A percentile compares a stretch with the other conserved stretches of the same genome.
Conservation (phyloP, 1,140 invertebrate genomes). For the Penaeus japonicus region DNA sequence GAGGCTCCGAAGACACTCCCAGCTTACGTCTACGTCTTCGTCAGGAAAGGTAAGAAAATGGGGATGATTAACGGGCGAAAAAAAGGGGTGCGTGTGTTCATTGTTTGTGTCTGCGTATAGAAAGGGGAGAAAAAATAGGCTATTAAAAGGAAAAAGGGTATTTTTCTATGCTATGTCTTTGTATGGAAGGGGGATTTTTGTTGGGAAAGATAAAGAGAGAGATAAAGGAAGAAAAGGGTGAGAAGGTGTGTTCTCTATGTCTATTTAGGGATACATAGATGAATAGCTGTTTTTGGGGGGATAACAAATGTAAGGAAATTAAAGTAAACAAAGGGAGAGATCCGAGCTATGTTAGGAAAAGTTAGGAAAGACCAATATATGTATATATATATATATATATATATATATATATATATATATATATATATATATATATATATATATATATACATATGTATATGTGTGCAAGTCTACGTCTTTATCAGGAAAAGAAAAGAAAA, state of each 20-base stretch:
- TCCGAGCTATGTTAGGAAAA: too few relatives aligned
- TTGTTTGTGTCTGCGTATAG: not conserved
- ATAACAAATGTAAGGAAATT: not conserved
- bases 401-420: too few relatives aligned
- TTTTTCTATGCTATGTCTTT: not conserved
- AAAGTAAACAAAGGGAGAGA: not conserved
- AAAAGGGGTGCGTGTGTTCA: too few relatives aligned
- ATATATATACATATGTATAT: too few relatives aligned
- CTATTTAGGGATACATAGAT: not conserved
- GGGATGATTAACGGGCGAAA: too few relatives aligned
- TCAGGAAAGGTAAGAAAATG: slow-evolving; percentile 60
- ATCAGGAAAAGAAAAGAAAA: too few relatives aligned
- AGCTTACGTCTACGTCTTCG: slow-evolving; percentile 61
- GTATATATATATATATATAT: too few relatives aligned
- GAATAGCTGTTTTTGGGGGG: not conserved
- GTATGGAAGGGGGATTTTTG: not conserved
- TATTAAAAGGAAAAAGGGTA: not conserved
- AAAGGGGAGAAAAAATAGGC: not conserved
- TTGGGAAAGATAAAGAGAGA: not conserved
- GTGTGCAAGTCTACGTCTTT: too few relatives aligned
- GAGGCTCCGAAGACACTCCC: slow-evolving; percentile 61
- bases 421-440: too few relatives aligned
- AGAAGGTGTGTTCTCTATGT: not conserved
- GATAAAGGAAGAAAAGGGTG: not conserved
- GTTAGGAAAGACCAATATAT: too few relatives aligned